phyloP scores from a whole-genome alignment of 1,140 invertebrate genomes.

The Trichonephila clavata region DNA sequence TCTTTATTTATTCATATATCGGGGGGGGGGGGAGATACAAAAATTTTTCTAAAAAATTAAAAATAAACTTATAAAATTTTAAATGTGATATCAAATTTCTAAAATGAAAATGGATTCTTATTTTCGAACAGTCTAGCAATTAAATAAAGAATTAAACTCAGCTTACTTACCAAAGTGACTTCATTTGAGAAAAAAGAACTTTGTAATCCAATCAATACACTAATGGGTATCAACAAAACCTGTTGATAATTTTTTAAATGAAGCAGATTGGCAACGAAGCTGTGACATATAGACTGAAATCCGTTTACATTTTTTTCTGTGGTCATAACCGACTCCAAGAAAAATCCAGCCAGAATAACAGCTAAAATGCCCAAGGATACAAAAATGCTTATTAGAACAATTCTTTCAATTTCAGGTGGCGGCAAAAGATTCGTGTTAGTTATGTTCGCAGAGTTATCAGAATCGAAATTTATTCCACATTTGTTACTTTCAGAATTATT shows the following conservation, averaged over 20 bases:
- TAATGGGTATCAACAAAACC: constrained; percentile 95
- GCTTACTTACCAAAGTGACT: constrained; percentile 89
- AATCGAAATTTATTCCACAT: background rate
- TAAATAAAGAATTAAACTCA: too few relatives aligned
- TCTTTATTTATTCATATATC: too few relatives aligned
- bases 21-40: too few relatives aligned
- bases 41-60: too few relatives aligned
- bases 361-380: constrained; percentile 91
- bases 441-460: background rate
- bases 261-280: constrained; percentile 89
- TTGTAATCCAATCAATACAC: constrained; percentile 97
- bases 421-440: constrained; percentile 11
- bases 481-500: background rate
- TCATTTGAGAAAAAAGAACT: constrained; percentile 97
- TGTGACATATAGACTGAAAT: constrained; percentile 86
- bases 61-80: too few relatives aligned
- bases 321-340: constrained; percentile 90
- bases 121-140: too few relatives aligned
- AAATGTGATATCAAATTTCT: too few relatives aligned
- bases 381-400: constrained; percentile 93
- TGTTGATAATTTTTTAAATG: constrained; percentile 92
- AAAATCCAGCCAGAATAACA: constrained; percentile 90
- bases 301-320: constrained; percentile 80
- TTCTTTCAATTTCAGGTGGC: constrained; percentile 87
- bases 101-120: too few relatives aligned